These are phyloP conservation scores for Scartelaos histophorus DNA, from an alignment of 2,113 vertebrate genomes.

Conservation along the genomic window DNA sequence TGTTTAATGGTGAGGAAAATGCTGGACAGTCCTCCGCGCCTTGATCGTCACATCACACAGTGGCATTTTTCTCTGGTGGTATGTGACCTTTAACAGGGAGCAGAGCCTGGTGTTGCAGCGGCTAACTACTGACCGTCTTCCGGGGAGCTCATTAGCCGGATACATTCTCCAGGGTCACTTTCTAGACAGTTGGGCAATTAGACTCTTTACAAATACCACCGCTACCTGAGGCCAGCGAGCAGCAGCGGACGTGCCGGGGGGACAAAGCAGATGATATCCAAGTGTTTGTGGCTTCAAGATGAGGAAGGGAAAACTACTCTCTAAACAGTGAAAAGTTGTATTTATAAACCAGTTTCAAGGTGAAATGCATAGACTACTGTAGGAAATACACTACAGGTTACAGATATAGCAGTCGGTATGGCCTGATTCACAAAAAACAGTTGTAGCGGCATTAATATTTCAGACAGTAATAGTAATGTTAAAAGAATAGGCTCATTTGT, in stretches of 20 bases:
- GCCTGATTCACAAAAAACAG: background rate
- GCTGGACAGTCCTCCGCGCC: slow-evolving; percentile 20
- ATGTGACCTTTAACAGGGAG: slow-evolving; percentile 69
- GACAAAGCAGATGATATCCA: slow-evolving; percentile 9
- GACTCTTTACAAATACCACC: slow-evolving; percentile 64
- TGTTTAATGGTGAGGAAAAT: slow-evolving; percentile 42
- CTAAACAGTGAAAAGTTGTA: background rate
- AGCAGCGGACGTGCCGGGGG: slow-evolving; percentile 21
- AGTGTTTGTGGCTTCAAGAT: slow-evolving; percentile 2
- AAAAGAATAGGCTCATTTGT: background rate
- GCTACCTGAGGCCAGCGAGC: slow-evolving; percentile 48
- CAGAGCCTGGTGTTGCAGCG: slow-evolving; percentile 53
- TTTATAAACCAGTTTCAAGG: background rate
- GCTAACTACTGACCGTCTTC: slow-evolving; percentile 67
- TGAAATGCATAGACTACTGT: background rate
- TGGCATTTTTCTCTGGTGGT: slow-evolving; percentile 61
- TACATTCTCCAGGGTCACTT: slow-evolving; percentile 56
- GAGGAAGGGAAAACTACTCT: background rate
- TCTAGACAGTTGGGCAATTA: slow-evolving; percentile 67
- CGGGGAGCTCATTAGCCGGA: slow-evolving; percentile 69
- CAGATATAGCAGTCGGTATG: background rate
- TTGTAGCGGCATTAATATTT: background rate
- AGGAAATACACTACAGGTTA: background rate
- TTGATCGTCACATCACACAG: slow-evolving; percentile 45
- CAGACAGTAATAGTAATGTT: background rate